Base-by-base conservation (phyloP, 2,797 vertebrate genomes). In the Morelia viridis region DNA sequence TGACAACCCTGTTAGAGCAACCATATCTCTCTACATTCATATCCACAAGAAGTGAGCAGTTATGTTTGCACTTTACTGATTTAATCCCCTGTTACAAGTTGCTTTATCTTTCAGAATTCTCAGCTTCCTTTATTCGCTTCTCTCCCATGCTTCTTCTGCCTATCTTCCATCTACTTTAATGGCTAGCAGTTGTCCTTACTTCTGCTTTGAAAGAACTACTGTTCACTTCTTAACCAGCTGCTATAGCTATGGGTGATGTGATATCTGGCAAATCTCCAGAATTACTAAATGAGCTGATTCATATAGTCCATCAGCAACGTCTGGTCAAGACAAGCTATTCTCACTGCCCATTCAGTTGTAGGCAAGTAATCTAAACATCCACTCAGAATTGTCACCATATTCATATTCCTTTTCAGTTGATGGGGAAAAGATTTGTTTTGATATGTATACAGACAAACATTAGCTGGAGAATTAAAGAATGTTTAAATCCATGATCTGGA, bases 41-140 rank as follows among this genome's bases (percentile, higher is more conserved):
- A 86, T 50, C 3, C 4, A 91, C 12, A 80, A 92, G 28, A 46
- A 13, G 2, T 19, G 64, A 61, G 1, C 0, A 5, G 53, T 94
- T 94, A 53, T 91, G 92, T 76, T 83, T 57, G 0, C 46, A 53
- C 19, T 0, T 9, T 13, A 86, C 93, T 93, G 35, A 89, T 92
- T 90, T 64, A 4, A 28, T 24, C 28, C 19, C 10, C 17, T 89
- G 92, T 88, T 85, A 87, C 35, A 92, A 91, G 60, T 50, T 46
- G 10, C 8, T 90, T 94, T 93, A 15, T 46, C 89, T 92, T 10
- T 10, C 80, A 91, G 65, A 8, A 19, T 94, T 93, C 46, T 89
- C 24, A 46, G 62, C 28, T 80, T 0, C 3, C 0, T 31, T 3
- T 65, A 5, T 84, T 84, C 65, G 24, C 5, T 85, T 12, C 0